Base-by-base conservation (phyloP, 2,888 invertebrate genomes). In the Zygogramma bicolorata region DNA sequence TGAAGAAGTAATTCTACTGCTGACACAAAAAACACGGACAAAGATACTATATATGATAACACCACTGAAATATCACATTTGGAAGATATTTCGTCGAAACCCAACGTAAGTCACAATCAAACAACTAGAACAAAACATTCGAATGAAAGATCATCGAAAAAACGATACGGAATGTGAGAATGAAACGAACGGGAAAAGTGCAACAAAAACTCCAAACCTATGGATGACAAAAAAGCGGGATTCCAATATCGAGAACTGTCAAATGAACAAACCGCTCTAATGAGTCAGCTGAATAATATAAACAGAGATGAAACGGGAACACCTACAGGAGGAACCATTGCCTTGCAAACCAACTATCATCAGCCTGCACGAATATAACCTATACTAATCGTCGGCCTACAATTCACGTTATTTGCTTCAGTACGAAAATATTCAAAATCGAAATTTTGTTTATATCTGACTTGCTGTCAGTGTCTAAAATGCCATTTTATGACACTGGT, bases 141-240 rank as follows among this genome's bases (percentile, higher is more conserved):
- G 57, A 57, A 20, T 25, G 25, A 57, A 34, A 59, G 29, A 31
- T 6, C 59, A 59, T 31, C 29, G n/a, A 59, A 59, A 59, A 59
- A 31, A 31, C 31, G 34, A 59, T 27, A 58, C 3, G 59, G 59
- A 59, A 59, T 29, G 59, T 29, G 59, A 59, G 31, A 31, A 15
- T n/a, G 59, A 59, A 59, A 59, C 59, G 31, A 59, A 31, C n/a
- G 59, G 31, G 25, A 59, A 59, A 59, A 59, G n/a, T n/a, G 59
- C 31, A 59, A 59, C 34, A 59, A 59, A 59, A 59, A 59, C 18
- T 15, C 59, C 15, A 59, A 59, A 31, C 31, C 59, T 31, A 59
- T 31, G 31, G 59, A 31, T 4, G 15, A 59, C 59, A 59, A 59
- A 31, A 31, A 59, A 59, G 59, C 59, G 10, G 57, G 57, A 5